Base-by-base conservation (phyloP, 2,113 vertebrate species). In the Kobus ellipsiprymnus region DNA sequence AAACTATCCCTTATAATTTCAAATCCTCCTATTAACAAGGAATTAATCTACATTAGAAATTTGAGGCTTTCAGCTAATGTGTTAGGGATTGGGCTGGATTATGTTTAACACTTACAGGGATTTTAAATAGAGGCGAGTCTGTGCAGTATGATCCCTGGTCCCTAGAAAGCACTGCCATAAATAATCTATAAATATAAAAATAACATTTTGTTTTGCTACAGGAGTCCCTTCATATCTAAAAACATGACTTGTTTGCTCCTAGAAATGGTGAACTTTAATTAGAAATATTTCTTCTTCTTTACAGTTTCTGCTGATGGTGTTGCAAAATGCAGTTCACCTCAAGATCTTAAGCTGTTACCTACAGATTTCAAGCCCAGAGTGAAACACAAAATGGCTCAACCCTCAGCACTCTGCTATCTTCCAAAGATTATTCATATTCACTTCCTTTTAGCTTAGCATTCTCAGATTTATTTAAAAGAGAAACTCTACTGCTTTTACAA, bases 371-470 rank as follows among this genome's bases (percentile, higher is more conserved):
- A 93, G 93, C 33, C 59, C 80, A 94, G 40, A 97, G 96, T 96
- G 80, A 92, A 96, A 94, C 9, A 77, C 62, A 97, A 97, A 94
- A 94, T 91, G 67, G 86, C 21, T 97, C 54, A 96, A 94, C 52
- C 48, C 94, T 96, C 30, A 90, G 90, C 27, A 92, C n/a, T 92
- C 57, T 46, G 19, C 6, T 94, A 8, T 94, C 57, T 95, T 91
- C 74, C 62, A 96, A 87, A 94, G 90, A 90, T 16, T 92, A 95
- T 27, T 97, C 71, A 74, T 11, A 89, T 40, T 88, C 50, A 85
- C 62, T 71, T 90, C 33, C 77, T 55, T 74, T 90, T 62, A 95
- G 27, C 33, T 86, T 85, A 97, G 89, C 8, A 91, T 44, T 87
- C 48, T 16, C 90, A 93, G 25, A 59, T 23, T 91, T 94, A 94